Evolutionary conservation across 2,888 invertebrate genomes (phyloP).

Genomic region (Homarus gammarus): DNA sequence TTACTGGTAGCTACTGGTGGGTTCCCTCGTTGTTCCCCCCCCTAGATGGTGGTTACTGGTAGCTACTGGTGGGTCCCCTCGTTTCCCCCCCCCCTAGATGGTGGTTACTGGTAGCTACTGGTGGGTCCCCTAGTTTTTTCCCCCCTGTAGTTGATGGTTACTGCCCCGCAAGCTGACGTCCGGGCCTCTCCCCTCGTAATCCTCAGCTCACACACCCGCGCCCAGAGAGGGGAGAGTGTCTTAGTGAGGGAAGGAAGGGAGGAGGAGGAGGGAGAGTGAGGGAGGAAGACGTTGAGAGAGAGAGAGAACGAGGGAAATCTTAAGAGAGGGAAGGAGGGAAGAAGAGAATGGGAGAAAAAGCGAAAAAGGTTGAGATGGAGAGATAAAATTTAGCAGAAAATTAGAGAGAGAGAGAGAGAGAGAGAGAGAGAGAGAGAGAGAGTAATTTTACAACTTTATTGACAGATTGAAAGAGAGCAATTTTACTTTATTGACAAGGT

Average conservation of each 20-base stretch:
- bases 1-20: background rate
- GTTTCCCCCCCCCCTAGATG: background rate
- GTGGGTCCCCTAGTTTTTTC: background rate
- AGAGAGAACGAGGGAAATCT: background rate
- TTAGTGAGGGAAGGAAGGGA: background rate
- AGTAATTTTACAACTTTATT: too few species aligned
- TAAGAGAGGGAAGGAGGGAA: background rate
- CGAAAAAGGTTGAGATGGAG: background rate
- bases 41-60: background rate
- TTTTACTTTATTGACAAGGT: too few species aligned
- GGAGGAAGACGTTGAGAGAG: background rate
- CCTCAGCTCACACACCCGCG: constrained; percentile 3
- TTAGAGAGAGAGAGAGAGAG: background rate
- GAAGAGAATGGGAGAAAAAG: background rate
- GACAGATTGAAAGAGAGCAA: too few species aligned
- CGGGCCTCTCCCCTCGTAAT: constrained; percentile 32
- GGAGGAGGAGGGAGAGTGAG: background rate
- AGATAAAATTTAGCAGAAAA: too few species aligned
- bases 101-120: background rate
- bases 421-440: constrained; percentile 1
- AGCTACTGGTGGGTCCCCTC: background rate
- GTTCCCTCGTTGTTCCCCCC: background rate
- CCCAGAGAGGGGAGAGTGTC: background rate
- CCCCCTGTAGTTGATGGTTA: constrained; percentile 38
- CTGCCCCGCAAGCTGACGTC: constrained; percentile 12